Evolutionary conservation across 2,888 invertebrate species (phyloP).

Genomic region (Corythucha ciliata): DNA sequence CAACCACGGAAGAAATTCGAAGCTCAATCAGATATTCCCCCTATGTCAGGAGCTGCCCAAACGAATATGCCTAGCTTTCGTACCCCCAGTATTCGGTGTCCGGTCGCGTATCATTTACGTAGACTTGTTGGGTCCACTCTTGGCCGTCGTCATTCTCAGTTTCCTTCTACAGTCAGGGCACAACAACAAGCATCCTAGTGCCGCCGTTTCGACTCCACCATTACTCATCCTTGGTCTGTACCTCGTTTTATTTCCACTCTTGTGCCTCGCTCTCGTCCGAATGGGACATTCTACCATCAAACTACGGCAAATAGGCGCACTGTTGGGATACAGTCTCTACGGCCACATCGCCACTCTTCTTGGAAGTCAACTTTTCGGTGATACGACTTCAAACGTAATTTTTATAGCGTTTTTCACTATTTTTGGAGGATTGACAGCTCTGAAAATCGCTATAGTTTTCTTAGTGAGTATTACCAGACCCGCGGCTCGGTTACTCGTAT

Average conservation of each 20-base stretch:
- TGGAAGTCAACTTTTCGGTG: conserved; percentile 42
- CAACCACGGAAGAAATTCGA: conserved; percentile 11
- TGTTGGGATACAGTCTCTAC: conserved; percentile 45
- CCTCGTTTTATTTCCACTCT: conserved; percentile 40
- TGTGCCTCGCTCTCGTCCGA: conserved; percentile 40
- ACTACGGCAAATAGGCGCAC: conserved; percentile 41
- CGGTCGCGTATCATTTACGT: conserved; percentile 41
- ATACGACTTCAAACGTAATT: conserved; percentile 42
- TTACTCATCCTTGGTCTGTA: conserved; percentile 40
- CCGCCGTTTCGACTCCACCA: conserved; percentile 39
- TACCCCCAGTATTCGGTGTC: conserved; percentile 41
- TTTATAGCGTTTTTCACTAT: conserved; percentile 44
- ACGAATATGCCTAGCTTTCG: conserved; percentile 42
- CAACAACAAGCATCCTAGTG: conserved; percentile 38
- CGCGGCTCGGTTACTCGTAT: conserved; percentile 44
- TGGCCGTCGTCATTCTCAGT: conserved; percentile 41
- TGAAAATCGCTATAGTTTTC: conserved; percentile 44
- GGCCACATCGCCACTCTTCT: conserved; percentile 44
- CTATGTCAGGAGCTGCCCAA: conserved; percentile 40
- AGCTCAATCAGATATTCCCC: background rate
- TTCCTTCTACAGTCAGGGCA: conserved; percentile 42
- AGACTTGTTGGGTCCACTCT: conserved; percentile 44
- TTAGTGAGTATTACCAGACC: conserved; percentile 44
- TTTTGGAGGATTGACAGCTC: conserved; percentile 45
- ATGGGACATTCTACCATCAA: conserved; percentile 40